Percentiles rank a stretch among this genome's conserved stretches.
Conservation (phyloP, 92 coral and sea anemone species). For the Porites cylindrica region DNA sequence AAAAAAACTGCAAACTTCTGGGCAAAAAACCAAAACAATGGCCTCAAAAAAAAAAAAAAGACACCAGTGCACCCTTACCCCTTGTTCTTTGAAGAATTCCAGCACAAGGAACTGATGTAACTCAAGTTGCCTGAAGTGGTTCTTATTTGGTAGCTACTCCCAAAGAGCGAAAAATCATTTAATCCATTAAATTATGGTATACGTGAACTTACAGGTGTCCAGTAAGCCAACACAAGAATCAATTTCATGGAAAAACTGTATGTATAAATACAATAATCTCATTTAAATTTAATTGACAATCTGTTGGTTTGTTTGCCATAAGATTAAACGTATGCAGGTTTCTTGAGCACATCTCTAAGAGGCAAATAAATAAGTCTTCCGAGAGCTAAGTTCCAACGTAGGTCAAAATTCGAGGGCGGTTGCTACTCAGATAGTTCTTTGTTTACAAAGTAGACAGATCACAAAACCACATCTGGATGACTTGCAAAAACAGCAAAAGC, state of each 20-base stretch:
- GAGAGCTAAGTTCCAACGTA: background rate
- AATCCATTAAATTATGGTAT: background rate
- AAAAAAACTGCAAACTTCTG: too few relatives aligned
- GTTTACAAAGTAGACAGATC: background rate
- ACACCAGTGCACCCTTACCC: too few relatives aligned
- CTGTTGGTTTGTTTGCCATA: slow-evolving; percentile 2
- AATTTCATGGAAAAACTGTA: background rate
- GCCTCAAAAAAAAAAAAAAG: too few relatives aligned
- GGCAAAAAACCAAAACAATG: too few relatives aligned
- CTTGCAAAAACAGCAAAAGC: background rate
- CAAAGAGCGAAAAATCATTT: background rate
- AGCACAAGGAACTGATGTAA: too few relatives aligned
- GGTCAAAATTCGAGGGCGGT: background rate
- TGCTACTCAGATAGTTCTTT: background rate
- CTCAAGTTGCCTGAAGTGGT: too few relatives aligned
- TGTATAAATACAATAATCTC: background rate
- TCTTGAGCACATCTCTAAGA: background rate
- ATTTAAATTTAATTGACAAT: background rate
- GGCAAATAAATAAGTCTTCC: background rate
- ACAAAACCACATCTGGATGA: background rate
- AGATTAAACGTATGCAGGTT: background rate
- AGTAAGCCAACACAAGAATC: background rate
- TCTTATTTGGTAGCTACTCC: too few relatives aligned
- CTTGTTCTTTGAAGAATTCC: too few relatives aligned
- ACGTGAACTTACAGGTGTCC: background rate